Evolutionary conservation across 2,888 invertebrate genomes (phyloP), one percentile per base, ranked within the genome.

Genomic region (Sclerodermus sp.): DNA sequence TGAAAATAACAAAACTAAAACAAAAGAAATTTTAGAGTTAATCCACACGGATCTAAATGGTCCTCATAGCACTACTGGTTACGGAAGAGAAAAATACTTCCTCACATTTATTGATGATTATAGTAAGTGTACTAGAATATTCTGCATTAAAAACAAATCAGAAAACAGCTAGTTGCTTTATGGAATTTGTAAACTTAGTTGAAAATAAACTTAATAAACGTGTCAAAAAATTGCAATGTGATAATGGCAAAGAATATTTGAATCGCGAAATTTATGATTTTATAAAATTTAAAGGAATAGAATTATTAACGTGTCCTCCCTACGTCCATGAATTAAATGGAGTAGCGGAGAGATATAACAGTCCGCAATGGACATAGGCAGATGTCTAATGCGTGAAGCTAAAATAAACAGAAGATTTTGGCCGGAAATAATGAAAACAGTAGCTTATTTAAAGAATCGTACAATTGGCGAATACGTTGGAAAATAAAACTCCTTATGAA

Each of bases 401-500:
- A 12, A 34, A 34, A 13, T 34, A 34, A 3, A 34, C 10, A 34
- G 3, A 34, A 34, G 10, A 34, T 34, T 8, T 34, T 34, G 34
- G 34, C 34, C 34, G 4, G 34, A 34, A 34, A 34, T 42, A 44
- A 40, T 41, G 47, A 18, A 29, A 34, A 53, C 42, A 42, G 57
- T 45, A 13, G 48, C 50, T 1, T 55, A 58, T 44, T 45, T 58
- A 29, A 58, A 53, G 45, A 55, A 58, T 30, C 44, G 53, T 18
- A 49, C 47, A 15, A 44, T 59, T 12, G 16, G 54, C 50, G 1
- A 56, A 56, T 36, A 54, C 56, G 6, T 3, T 43, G 10, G 53
- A 56, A 47, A 46, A 38, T 1, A 59, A 55, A 41, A 45, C 59
- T 13, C 56, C 49, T 1, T 60, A 51, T 44, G 55, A 58, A 48